These are phyloP conservation scores for Magallana gigas DNA, from an alignment of 1,140 invertebrate species.

Conservation along the genomic window DNA sequence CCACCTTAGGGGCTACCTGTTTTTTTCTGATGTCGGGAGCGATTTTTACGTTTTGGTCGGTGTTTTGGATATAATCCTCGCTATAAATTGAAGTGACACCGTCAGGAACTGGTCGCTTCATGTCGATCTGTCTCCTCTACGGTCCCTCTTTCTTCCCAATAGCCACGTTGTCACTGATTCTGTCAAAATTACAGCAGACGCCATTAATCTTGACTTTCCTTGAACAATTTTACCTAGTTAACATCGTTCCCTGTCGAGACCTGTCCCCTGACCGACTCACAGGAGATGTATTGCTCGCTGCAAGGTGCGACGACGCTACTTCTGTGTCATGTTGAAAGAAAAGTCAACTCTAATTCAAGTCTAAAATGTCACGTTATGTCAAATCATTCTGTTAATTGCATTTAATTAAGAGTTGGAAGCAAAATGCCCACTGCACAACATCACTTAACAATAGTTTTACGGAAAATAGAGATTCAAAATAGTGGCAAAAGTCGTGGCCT, in stretches of 20 bases:
- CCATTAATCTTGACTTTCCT: not conserved
- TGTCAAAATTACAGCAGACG: not conserved
- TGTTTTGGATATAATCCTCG: not conserved
- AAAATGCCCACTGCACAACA: too few species aligned
- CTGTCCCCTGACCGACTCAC: not conserved
- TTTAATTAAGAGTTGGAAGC: too few species aligned
- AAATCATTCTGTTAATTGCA: too few species aligned
- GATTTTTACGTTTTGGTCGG: not conserved
- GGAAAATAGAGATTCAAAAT: too few species aligned
- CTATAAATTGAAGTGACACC: not conserved
- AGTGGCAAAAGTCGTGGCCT: too few species aligned
- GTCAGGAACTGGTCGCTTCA: too few species aligned
- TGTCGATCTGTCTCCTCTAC: not conserved
- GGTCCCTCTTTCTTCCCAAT: not conserved
- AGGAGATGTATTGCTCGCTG: not conserved
- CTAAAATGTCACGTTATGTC: too few species aligned
- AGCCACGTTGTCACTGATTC: not conserved
- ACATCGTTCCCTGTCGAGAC: not conserved
- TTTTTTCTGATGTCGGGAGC: not conserved
- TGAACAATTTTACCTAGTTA: constrained; percentile 20
- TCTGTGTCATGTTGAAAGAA: not conserved
- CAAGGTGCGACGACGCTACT: not conserved
- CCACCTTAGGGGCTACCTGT: too few species aligned
- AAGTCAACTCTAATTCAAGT: too few species aligned
- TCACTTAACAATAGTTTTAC: too few species aligned